phyloP scores from a whole-genome alignment of 35 echinoderm and acorn worm genomes.

The Heliocidaris tuberculata region DNA sequence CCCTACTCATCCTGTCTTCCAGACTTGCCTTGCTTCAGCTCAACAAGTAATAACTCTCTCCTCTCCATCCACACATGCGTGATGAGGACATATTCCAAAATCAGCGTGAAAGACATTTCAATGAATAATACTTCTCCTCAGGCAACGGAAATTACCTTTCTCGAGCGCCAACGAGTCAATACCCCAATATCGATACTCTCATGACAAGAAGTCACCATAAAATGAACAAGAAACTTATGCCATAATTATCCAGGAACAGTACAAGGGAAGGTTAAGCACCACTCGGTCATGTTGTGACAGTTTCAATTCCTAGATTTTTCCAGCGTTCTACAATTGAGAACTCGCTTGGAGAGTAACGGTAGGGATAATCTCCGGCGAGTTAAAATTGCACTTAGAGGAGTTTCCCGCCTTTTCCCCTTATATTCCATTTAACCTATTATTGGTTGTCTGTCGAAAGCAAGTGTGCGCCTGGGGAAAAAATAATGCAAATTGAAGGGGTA shows the following conservation, averaged over 20 bases:
- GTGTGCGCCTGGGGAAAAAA: too few relatives aligned
- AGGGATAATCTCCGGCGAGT: too few relatives aligned
- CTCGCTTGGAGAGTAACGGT: not conserved
- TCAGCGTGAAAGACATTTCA: not conserved
- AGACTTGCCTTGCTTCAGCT: not conserved
- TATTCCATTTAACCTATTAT: too few relatives aligned
- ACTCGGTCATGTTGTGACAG: not conserved
- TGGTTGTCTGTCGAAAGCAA: too few relatives aligned
- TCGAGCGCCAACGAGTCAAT: not conserved
- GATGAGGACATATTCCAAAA: not conserved
- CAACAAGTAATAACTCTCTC: not conserved
- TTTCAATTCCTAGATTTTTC: not conserved
- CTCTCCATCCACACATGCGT: not conserved
- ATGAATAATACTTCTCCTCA: not conserved
- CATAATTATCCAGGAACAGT: not conserved
- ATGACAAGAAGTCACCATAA: not conserved
- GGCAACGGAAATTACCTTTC: constrained; percentile 9
- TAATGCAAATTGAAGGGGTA: too few relatives aligned
- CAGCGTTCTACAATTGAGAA: not conserved
- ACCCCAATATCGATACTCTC: not conserved
- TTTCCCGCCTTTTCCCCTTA: too few relatives aligned
- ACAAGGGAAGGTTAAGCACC: not conserved
- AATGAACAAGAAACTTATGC: constrained; percentile 1
- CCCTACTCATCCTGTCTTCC: not conserved
- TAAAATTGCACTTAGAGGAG: too few relatives aligned